Base-by-base conservation (phyloP, 2,113 vertebrate species). In the rabbit (Oryctolagus cuniculus) region DNA sequence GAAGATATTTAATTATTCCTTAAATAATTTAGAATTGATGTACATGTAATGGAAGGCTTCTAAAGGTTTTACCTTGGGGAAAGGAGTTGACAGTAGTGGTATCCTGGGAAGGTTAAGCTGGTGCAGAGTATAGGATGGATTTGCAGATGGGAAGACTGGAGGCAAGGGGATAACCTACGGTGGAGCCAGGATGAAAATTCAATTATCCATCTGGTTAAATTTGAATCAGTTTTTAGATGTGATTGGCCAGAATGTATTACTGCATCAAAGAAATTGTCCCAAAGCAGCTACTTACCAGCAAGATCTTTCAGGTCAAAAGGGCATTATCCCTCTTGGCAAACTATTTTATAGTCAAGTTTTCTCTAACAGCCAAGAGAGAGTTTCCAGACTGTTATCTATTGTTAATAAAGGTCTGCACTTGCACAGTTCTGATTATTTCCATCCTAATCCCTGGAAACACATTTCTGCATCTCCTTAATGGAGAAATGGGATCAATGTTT, bases 281-380 rank as follows among this genome's bases (percentile, higher is more conserved):
- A 79, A 91, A 81, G 70, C 83, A 81, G 75, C 75, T 90, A 86
- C 94, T 97, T 90, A 75, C 83, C 38, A 87, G 70, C 44, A 95
- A 94, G 69, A 89, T 89, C 31, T 83, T 94, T 72, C 38, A 86
- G 92, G 53, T 91, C 82, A 95, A 95, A 97, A 96, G 91, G 82
- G 94, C 75, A 89, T 24, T 67, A 80, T 77, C 15, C 36, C 61
- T 92, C 66, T 81, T 95, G 86, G 86, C 44, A 96, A 95, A 89
- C 53, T 83, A 89, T 87, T 93, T 93, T 89, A 89, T 91, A 92
- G 94, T 93, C 86, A 93, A 87, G 44, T 96, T 87, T 96, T 61
- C 69, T 91, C n/a, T 95, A 84, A 91, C 70, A 74, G 21, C n/a
- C 92, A 79, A 63, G 53, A 83, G 72, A 72, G 73, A 89, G 25